These are phyloP conservation scores for Sorex maritimensis DNA, from an alignment of 2,797 vertebrate genomes.

Conservation along the genomic window DNA sequence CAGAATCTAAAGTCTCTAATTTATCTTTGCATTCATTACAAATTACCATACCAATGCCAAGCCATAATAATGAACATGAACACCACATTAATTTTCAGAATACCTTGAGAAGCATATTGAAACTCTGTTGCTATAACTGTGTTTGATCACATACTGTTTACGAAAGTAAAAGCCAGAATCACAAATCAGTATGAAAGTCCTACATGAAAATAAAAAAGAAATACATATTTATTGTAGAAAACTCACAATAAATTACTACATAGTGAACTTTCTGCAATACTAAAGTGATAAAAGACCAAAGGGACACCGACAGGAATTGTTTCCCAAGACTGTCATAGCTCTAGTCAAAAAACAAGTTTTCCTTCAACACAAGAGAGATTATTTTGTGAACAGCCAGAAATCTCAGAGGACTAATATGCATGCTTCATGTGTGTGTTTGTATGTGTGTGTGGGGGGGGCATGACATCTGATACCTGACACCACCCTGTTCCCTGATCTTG, in stretches of 20 bases:
- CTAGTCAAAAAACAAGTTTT: background rate
- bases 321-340: background rate
- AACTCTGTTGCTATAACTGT: background rate
- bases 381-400: background rate
- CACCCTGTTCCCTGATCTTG: no score
- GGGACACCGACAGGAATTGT: background rate
- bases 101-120: no score
- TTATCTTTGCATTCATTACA: background rate
- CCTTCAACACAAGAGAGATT: background rate
- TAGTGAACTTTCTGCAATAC: background rate
- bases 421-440: no score
- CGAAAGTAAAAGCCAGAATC: background rate
- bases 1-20: background rate
- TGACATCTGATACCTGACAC: no score
- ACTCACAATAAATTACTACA: background rate
- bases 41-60: background rate
- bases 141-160: background rate
- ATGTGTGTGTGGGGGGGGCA: no score
- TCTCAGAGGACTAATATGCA: no score
- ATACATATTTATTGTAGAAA: background rate
- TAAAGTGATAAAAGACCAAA: background rate
- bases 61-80: background rate
- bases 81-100: constrained; percentile 12
- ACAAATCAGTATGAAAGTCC: background rate
- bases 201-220: background rate